Evolutionary conservation across 1,140 invertebrate genomes (phyloP).

Genomic region (Lepidurus packardi): DNA sequence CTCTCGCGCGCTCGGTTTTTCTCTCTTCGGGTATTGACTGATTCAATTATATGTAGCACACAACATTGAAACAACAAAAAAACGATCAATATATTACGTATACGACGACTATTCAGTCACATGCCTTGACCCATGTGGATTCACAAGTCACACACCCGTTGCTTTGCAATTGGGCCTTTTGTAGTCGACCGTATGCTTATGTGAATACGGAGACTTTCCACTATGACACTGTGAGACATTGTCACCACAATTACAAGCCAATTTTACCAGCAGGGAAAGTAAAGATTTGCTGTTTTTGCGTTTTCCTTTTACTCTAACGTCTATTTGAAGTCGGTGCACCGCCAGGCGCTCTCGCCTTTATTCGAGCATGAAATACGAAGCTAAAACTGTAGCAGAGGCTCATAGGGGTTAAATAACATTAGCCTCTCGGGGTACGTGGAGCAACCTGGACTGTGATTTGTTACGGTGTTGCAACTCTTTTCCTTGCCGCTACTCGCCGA

Average conservation of each 20-base stretch:
- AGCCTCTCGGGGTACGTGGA: background rate
- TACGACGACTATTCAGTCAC: background rate
- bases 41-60: slow-evolving; percentile 19
- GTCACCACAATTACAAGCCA: no score
- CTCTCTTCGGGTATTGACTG: background rate
- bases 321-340: no score
- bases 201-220: no score
- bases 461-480: background rate
- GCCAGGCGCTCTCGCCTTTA: no score
- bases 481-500: background rate
- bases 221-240: no score
- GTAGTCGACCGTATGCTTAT: background rate
- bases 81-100: background rate
- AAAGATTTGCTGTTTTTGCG: no score
- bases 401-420: background rate
- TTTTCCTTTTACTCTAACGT: no score
- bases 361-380: no score
- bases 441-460: background rate
- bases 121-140: background rate
- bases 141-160: background rate
- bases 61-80: background rate
- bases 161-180: background rate
- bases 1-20: background rate
- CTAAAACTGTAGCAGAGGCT: background rate
- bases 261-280: no score